phyloP scores from a whole-genome alignment of 2,888 invertebrate genomes.

The Drosophila merina region DNA sequence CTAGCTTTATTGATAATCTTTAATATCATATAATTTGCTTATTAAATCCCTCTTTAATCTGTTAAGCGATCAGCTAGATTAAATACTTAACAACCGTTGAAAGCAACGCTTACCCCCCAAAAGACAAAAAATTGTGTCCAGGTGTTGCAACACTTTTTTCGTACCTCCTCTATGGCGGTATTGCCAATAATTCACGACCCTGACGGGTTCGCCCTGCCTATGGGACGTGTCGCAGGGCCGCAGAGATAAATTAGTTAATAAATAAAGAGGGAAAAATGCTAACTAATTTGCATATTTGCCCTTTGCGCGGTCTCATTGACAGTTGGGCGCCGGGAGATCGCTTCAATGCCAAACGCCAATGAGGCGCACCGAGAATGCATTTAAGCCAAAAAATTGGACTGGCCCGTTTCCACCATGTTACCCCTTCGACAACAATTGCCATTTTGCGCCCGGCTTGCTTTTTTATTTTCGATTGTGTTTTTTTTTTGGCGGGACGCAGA shows the following conservation, averaged over 20 bases:
- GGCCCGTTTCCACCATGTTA: constrained; percentile 12
- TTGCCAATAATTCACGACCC: constrained; percentile 76
- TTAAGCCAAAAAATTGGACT: constrained; percentile 44
- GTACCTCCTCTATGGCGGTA: constrained; percentile 41
- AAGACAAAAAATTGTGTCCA: constrained; percentile 62
- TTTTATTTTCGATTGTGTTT: constrained; percentile 31
- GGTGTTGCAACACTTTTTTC: constrained; percentile 73
- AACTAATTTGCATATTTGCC: constrained; percentile 81
- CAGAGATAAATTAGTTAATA: constrained; percentile 78
- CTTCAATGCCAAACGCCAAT: constrained; percentile 64
- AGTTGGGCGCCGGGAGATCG: constrained; percentile 50
- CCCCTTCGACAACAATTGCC: constrained; percentile 60
- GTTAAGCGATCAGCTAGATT: constrained; percentile 13
- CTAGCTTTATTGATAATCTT: too few relatives aligned
- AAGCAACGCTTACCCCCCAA: constrained; percentile 34
- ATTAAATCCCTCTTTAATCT: constrained; percentile 2
- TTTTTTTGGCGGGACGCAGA: constrained; percentile 69
- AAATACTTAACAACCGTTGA: constrained; percentile 33
- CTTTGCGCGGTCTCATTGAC: constrained; percentile 66
- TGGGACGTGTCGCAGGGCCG: constrained; percentile 61
- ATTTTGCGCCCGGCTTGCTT: constrained; percentile 64
- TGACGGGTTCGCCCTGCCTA: constrained; percentile 54
- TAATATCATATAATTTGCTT: background rate
- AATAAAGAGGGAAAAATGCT: constrained; percentile 60
- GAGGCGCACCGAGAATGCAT: constrained; percentile 77